Conservation (phyloP, 2,113 vertebrate species). For the Lamprotornis superbus region DNA sequence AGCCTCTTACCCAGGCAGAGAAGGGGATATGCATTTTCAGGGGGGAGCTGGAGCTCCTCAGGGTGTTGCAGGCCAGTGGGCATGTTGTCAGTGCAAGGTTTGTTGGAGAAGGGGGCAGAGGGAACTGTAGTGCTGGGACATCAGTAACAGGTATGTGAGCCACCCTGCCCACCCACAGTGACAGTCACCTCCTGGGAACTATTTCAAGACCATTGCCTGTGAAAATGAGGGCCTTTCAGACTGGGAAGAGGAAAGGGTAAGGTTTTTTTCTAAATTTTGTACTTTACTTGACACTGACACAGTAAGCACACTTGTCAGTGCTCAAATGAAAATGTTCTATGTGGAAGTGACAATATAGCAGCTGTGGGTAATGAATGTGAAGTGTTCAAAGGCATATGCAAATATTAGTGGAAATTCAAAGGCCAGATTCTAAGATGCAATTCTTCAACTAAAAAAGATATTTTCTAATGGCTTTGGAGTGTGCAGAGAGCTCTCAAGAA, state of each 20-base stretch:
- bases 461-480: neutral
- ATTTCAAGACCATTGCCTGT: neutral
- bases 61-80: rapidly evolving
- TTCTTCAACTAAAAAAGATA: neutral
- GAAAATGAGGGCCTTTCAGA: neutral
- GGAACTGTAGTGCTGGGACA: neutral
- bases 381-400: neutral
- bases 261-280: neutral
- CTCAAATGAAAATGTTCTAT: neutral
- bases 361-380: neutral
- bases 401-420: neutral
- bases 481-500: neutral
- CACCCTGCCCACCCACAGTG: neutral
- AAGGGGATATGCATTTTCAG: neutral
- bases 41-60: neutral
- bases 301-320: neutral
- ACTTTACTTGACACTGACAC: neutral
- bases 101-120: neutral
- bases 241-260: neutral
- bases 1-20: neutral
- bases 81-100: neutral
- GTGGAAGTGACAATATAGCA: neutral
- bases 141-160: neutral
- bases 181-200: neutral
- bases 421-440: neutral